Base-by-base conservation (phyloP, 2,888 invertebrate species). In the Hedychridium roseum region DNA sequence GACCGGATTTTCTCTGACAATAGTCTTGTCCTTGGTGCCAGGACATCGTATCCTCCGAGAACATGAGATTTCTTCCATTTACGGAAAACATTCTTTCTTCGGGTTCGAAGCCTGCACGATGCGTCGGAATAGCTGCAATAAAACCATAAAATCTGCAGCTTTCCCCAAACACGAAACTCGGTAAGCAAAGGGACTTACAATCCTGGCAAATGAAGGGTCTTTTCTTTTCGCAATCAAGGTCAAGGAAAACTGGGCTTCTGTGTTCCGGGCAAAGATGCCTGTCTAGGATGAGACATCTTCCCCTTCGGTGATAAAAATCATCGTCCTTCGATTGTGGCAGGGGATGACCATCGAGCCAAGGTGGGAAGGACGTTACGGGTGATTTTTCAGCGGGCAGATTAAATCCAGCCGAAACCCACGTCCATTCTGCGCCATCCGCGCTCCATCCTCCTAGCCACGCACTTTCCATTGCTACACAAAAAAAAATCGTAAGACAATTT, bases 391-490 rank as follows among this genome's bases (percentile, higher is more conserved):
- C 43, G 4, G 59, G 11, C 16, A 63, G 31, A 17, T n/a, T 17
- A 4, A 34, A 42, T 34, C 57, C 59, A 3, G 50, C 44, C 2
- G 59, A 36, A 2, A 54, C 38, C 63, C 63, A 63, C 3, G 35
- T 61, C 61, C 63, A 63, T 1, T 61, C 52, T 0, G 15, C 15
- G 27, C 61, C 61, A 30, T 57, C 47, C 1, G n/a, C 12, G 15
- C 61, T 61, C 52, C 54, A 50, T 16, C 54, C 57, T 14, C 53
- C 63, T 50, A 63, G 17, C 61, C 61, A 61, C 2, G 39, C 52
- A 32, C 57, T 61, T 16, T 63, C 61, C 45, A 63, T 52, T 1
- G 63, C 63, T 63, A 23, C 4, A 12, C 21, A 41, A 18, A 26
- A 26, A 15, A 7, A 16, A 17, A 40, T n/a, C 20, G 35, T 14